phyloP scores from a whole-genome alignment of 2,888 invertebrate genomes.

The Nowickia ferox region DNA sequence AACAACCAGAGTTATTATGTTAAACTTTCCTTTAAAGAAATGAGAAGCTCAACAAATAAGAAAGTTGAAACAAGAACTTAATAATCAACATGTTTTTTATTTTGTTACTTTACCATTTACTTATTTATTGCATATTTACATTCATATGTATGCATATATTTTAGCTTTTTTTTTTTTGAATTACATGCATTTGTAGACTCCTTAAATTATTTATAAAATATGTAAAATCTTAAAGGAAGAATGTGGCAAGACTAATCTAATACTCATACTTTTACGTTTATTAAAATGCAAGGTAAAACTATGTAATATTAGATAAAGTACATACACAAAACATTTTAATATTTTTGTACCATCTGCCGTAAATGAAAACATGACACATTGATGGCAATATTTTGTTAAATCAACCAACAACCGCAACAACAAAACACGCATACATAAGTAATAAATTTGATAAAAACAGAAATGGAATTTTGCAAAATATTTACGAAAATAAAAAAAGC shows the following conservation, averaged over 20 bases:
- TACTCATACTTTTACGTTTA: not conserved
- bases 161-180: too few relatives aligned
- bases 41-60: too few relatives aligned
- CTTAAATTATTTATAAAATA: too few relatives aligned
- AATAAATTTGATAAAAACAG: conserved; percentile 47
- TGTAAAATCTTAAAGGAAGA: too few relatives aligned
- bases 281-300: conserved; percentile 10
- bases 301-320: not conserved
- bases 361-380: conserved; percentile 43
- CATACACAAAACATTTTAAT: not conserved
- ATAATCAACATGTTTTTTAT: too few relatives aligned
- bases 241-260: not conserved
- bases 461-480: conserved; percentile 30
- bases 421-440: conserved; percentile 25
- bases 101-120: too few relatives aligned
- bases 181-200: too few relatives aligned
- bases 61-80: too few relatives aligned
- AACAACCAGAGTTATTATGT: too few relatives aligned
- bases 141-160: too few relatives aligned
- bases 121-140: too few relatives aligned
- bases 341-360: conserved; percentile 43
- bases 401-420: conserved; percentile 11
- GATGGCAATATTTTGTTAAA: conserved; percentile 34
- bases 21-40: too few relatives aligned
- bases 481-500: conserved; percentile 18